Conservation (phyloP, 1,140 invertebrate genomes). For the Zaprionus tsacasi region DNA sequence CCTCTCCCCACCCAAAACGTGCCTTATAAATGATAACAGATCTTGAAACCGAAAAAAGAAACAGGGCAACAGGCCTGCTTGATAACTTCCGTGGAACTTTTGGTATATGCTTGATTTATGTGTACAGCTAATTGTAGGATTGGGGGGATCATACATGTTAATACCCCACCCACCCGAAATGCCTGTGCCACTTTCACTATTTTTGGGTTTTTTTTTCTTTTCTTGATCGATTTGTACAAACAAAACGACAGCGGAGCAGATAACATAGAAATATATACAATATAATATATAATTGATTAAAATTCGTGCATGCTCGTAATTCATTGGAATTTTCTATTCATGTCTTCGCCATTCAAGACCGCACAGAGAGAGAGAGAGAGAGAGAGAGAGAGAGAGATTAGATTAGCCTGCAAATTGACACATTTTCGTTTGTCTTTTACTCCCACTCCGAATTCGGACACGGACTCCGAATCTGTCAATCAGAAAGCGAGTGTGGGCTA, state of each 20-base stretch:
- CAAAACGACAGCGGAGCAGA: constrained; percentile 47
- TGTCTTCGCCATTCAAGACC: constrained; percentile 45
- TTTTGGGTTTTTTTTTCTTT: neutral
- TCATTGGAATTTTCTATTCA: constrained; percentile 44
- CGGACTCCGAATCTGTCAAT: constrained; percentile 24
- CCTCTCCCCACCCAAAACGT: neutral
- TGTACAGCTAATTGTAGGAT: constrained; percentile 66
- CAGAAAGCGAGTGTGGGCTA: constrained; percentile 2
- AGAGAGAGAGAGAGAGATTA: constrained; percentile 58
- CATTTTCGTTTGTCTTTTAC: constrained; percentile 58
- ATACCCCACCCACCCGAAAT: neutral
- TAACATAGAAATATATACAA: constrained; percentile 57
- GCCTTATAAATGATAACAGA: constrained; percentile 56
- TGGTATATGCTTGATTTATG: constrained; percentile 41
- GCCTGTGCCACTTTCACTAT: constrained; percentile 65
- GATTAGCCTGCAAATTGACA: constrained; percentile 78
- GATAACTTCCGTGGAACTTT: constrained; percentile 37
- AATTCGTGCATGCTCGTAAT: constrained; percentile 43
- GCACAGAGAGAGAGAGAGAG: constrained; percentile 47
- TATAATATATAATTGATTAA: constrained; percentile 72
- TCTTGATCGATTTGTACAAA: constrained; percentile 76
- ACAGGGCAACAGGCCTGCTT: constrained; percentile 34
- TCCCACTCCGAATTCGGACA: neutral
- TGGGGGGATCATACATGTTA: constrained; percentile 49
- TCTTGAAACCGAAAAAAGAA: constrained; percentile 61